Conservation (phyloP, 2,113 vertebrate species). For the Brachyhypopomus occidentalis region DNA sequence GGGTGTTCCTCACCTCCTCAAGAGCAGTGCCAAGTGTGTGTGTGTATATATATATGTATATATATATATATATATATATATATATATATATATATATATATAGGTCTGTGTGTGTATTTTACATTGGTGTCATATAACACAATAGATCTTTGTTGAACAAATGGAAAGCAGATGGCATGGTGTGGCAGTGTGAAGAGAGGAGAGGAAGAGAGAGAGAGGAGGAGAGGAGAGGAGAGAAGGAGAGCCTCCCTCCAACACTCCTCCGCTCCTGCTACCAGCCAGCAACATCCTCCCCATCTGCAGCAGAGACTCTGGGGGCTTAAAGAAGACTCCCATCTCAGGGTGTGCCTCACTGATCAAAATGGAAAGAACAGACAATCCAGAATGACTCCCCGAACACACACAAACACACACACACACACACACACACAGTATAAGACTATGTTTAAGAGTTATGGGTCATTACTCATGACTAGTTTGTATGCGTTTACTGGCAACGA, state of each 20-base stretch:
- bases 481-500: background rate
- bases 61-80: too few relatives aligned
- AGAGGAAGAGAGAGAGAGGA: slow-evolving; percentile 59
- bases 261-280: background rate
- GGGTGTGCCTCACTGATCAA: too few relatives aligned
- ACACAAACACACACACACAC: background rate
- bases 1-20: slow-evolving; percentile 52
- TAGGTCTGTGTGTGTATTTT: slow-evolving; percentile 70
- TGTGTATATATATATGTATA: too few relatives aligned
- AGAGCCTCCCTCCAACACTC: slow-evolving; percentile 34
- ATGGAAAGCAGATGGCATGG: slow-evolving; percentile 80
- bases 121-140: slow-evolving; percentile 78
- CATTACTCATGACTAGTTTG: background rate
- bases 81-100: too few relatives aligned
- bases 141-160: slow-evolving; percentile 83
- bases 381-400: too few relatives aligned
- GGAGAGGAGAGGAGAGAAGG: slow-evolving; percentile 43
- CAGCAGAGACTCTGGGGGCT: background rate
- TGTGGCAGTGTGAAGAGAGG: slow-evolving; percentile 66
- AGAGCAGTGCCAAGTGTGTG: too few relatives aligned
- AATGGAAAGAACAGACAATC: too few relatives aligned
- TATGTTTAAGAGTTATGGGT: background rate
- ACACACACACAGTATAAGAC: background rate
- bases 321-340: too few relatives aligned
- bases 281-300: background rate